Conservation (phyloP, 1,140 invertebrate species). For the Telenomus remus region DNA sequence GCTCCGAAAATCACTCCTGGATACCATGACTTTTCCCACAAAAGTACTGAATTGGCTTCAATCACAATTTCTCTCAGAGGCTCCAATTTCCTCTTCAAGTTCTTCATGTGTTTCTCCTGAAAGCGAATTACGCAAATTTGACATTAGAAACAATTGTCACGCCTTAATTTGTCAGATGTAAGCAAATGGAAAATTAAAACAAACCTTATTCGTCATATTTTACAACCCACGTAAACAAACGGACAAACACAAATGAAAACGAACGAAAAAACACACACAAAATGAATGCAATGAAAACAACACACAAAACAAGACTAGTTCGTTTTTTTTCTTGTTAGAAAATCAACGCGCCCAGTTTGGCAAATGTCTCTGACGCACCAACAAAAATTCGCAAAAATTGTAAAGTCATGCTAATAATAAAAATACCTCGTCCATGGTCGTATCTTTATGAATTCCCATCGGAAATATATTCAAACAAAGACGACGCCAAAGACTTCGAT, state of each 20-base stretch:
- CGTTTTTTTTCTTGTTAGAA: no score
- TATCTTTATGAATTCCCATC: background rate
- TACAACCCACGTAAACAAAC: background rate
- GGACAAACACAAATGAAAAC: no score
- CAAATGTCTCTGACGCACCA: background rate
- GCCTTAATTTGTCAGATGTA: background rate
- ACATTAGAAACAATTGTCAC: background rate
- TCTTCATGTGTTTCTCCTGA: slow-evolving; percentile 83
- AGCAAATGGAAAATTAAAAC: background rate
- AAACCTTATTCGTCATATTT: background rate
- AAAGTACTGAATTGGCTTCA: slow-evolving; percentile 82
- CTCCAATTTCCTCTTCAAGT: slow-evolving; percentile 85
- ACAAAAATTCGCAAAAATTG: background rate
- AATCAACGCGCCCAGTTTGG: no score
- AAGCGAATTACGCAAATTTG: background rate
- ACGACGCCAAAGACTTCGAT: background rate
- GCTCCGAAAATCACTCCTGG: slow-evolving; percentile 82
- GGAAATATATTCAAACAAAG: background rate
- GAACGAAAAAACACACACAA: no score
- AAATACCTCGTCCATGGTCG: background rate
- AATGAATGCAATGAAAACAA: no score
- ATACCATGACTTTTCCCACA: slow-evolving; percentile 89
- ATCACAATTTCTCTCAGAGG: slow-evolving; percentile 88
- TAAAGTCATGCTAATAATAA: background rate
- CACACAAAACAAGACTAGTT: no score